These are phyloP conservation scores for Cylindroiulus punctatus DNA, from an alignment of 2,888 invertebrate genomes.

Conservation along the genomic window DNA sequence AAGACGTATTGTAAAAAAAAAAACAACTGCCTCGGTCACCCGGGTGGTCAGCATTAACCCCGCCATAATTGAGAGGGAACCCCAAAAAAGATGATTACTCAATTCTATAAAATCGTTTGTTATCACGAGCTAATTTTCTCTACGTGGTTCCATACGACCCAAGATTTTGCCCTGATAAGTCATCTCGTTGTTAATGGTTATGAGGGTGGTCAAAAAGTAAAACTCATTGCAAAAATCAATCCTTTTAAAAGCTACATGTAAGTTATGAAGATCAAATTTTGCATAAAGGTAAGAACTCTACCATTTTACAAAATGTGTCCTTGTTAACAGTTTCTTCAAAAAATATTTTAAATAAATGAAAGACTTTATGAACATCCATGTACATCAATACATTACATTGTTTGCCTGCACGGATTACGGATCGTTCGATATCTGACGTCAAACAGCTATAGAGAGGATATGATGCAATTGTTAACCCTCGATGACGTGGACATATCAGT, in stretches of 20 bases:
- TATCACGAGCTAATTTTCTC: conserved; percentile 13
- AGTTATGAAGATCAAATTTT: too few species aligned
- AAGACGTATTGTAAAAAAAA: neutral
- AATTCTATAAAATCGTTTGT: neutral
- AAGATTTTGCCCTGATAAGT: neutral
- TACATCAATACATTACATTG: too few species aligned
- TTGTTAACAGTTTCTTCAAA: too few species aligned
- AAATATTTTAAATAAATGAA: too few species aligned
- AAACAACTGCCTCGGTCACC: neutral
- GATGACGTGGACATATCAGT: neutral
- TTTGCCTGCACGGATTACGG: too few species aligned
- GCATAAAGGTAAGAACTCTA: too few species aligned
- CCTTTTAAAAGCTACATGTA: too few species aligned
- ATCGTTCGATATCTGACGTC: neutral
- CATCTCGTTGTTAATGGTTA: neutral
- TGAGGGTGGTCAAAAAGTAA: too few species aligned
- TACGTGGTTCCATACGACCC: neutral
- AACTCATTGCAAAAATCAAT: too few species aligned
- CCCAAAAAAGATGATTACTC: neutral
- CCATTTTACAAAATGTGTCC: too few species aligned
- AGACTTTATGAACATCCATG: too few species aligned
- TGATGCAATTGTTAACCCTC: neutral
- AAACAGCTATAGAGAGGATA: neutral
- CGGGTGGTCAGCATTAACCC: neutral
- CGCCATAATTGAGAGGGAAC: neutral